Base-by-base conservation (phyloP, 2,797 vertebrate species). In the Myotis findleyi region DNA sequence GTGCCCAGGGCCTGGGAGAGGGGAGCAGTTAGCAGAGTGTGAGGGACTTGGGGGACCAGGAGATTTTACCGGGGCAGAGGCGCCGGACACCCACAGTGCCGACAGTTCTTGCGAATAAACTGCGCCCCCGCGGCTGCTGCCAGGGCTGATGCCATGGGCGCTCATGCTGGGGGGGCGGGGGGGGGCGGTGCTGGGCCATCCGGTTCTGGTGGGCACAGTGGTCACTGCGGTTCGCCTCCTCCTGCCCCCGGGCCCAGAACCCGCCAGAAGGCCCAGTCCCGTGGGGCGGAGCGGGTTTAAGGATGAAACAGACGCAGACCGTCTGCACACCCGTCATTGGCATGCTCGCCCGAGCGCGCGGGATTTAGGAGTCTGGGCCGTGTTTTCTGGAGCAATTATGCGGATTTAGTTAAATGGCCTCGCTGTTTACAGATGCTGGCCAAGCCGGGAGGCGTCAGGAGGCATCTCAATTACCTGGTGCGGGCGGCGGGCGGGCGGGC, bases 361-460 rank as follows among this genome's bases (percentile, higher is more conserved):
- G 73, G 93, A 75, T 87, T 95, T 87, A 72, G 91, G 92, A 89
- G 93, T 33, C 71, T 64, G 30, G 21, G 68, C 86, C 80, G 49
- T 92, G 76, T 92, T 87, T 96, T 85, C 89, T 77, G 87, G 53
- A 84, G 72, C 68, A 93, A 95, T 95, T 82, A 84, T 27, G 18
- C 13, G 86, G 91, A 57, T 96, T 87, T 47, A 23, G 86, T 81
- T 59, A 95, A 89, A 93, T 1, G 79, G 86, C 23, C 84, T 93
- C 20, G 1, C 36, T 49, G 51, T 82, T 95, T 55, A 51, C 96
- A 66, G 72, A 94, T 27, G 76, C 76, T 14, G 75, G 82, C 49
- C 38, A 51, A 38, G 79, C 59, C 3, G 2, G 68, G 76, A 51
- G 20, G 64, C 57, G 69, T 82, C 38, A 3, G 88, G 86, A 30